These are phyloP conservation scores for Sterrhoptilus dennistouni DNA, from an alignment of 2,113 vertebrate species.

Conservation along the genomic window DNA sequence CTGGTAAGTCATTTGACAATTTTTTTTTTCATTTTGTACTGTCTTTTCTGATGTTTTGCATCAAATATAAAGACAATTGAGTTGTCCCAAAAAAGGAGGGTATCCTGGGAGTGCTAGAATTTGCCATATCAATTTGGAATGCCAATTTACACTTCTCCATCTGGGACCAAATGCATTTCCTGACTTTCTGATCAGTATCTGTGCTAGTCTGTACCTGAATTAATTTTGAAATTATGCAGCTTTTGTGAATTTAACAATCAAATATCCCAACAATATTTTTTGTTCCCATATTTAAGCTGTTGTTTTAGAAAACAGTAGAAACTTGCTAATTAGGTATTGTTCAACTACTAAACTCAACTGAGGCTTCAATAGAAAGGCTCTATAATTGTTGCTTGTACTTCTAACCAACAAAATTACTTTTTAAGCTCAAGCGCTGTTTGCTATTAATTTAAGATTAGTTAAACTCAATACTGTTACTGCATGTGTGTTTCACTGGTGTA, in stretches of 20 bases:
- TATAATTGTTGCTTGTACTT: background rate
- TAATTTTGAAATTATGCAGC: background rate
- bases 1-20: background rate
- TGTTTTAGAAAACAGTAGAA: background rate
- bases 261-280: background rate
- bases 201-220: background rate
- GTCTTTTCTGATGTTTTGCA: background rate
- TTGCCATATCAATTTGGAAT: background rate
- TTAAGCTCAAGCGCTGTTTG: background rate
- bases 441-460: background rate
- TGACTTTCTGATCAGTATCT: background rate
- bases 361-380: background rate
- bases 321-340: background rate
- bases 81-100: background rate
- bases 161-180: background rate
- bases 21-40: background rate
- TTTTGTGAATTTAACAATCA: background rate
- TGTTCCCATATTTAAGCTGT: background rate
- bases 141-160: background rate
- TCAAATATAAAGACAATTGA: background rate
- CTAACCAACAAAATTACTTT: background rate
- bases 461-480: background rate
- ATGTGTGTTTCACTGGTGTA: background rate
- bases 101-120: background rate
- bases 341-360: background rate